Conservation (phyloP, 2,888 invertebrate species). For the Papilio protenor region DNA sequence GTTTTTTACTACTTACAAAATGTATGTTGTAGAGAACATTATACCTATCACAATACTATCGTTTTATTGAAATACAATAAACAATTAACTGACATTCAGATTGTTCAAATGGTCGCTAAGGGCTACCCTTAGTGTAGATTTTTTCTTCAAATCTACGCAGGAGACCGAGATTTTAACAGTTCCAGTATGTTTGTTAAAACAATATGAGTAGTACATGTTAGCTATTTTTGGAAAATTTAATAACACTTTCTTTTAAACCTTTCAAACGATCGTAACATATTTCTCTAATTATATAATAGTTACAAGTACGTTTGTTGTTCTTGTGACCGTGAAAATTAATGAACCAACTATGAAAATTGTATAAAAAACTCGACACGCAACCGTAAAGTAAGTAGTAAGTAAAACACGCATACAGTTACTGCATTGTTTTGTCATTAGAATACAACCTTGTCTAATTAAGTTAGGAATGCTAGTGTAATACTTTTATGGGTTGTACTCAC, state of each 20-base stretch:
- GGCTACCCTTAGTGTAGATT: not conserved
- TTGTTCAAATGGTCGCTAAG: not conserved
- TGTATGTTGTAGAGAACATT: no score
- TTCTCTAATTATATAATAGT: constrained; percentile 16
- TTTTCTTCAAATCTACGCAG: no score
- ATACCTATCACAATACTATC: not conserved
- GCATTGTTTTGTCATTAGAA: constrained; percentile 10
- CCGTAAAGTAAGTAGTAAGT: not conserved
- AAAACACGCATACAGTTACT: constrained; percentile 11
- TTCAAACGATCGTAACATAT: not conserved
- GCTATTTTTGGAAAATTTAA: not conserved
- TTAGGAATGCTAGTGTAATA: not conserved
- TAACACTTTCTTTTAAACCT: not conserved
- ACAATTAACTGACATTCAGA: not conserved
- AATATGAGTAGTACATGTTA: not conserved
- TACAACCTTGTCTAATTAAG: constrained; percentile 33
- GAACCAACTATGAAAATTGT: constrained; percentile 23
- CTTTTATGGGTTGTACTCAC: not conserved
- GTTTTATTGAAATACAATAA: not conserved
- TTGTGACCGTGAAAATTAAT: constrained; percentile 38
- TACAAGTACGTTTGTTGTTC: constrained; percentile 9
- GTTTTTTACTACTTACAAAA: no score
- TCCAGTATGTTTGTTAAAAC: not conserved
- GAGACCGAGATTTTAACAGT: no score
- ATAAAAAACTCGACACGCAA: constrained; percentile 29